Evolutionary conservation across 2,113 vertebrate species (phyloP), one percentile per base, ranked within the genome.

Genomic region (Poeciliopsis turrubarensis): DNA sequence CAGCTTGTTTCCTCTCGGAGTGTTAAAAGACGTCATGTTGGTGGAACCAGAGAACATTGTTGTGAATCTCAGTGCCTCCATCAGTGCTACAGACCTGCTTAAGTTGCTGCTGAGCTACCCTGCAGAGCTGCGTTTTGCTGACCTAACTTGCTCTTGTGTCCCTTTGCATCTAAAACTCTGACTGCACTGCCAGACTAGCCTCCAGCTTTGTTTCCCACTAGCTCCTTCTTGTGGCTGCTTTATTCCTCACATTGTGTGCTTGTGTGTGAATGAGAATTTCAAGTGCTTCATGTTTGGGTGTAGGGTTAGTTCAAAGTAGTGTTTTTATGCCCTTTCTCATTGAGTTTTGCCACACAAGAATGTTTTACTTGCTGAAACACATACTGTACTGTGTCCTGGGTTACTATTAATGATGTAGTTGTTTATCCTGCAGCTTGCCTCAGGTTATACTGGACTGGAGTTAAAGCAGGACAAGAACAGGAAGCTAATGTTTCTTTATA

Each of bases 151-250:
- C 81, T 83, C 73, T 77, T 68, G 68, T 60, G 73, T 67, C 70
- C 84, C 80, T 72, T 57, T 75, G 76, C 15, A 4, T 80, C 85
- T 81, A 83, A 87, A 86, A 78, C 82, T 81, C 86, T 82, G 72
- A 84, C 89, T 70, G 76, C 89, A 77, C 79, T 72, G 27, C 85
- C 81, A 66, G 63, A 66, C 54, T 37, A 34, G 31, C 44, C 63
- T 57, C 73, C 77, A 81, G 86, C 89, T 82, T 83, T 32, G 60
- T 89, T 81, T 82, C 86, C 80, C 86, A 79, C 86, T 86, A 90
- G 87, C 88, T 79, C 91, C 89, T 81, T 87, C 83, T 79, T 89
- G 90, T 90, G 91, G 92, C 88, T 89, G 87, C 85, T 88, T 74
- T 82, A 70, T 81, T 89, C 81, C 81, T 66, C 71, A 86, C 82